Conservation (phyloP, 2,888 invertebrate genomes). For the Teleogryllus oceanicus region DNA sequence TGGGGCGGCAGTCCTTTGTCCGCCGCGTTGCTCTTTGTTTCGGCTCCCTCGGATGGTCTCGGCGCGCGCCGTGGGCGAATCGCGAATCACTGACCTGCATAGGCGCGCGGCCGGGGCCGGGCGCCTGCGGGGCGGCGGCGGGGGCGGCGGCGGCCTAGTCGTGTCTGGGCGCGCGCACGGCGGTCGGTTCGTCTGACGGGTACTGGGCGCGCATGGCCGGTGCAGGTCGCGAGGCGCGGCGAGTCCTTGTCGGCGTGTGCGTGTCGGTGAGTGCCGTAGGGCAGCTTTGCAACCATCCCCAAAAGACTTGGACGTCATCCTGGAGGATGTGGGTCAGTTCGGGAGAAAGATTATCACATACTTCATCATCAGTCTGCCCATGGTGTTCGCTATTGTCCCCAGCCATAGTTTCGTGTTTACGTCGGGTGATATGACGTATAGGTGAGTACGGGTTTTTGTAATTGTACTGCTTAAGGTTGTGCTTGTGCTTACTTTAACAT, state of each 20-base stretch:
- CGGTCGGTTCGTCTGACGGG: background rate
- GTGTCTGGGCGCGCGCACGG: background rate
- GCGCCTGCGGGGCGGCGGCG: background rate
- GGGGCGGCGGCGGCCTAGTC: background rate
- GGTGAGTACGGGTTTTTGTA: background rate
- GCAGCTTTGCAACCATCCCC: background rate
- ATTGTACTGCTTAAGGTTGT: too few species aligned
- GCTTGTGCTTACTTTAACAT: too few species aligned
- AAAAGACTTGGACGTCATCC: background rate
- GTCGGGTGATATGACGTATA: background rate
- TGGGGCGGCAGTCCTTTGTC: too few species aligned
- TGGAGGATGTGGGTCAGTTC: background rate
- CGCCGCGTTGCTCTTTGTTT: too few species aligned
- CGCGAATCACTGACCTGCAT: too few species aligned
- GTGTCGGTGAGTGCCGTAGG: background rate
- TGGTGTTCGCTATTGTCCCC: background rate
- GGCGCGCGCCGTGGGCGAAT: too few species aligned
- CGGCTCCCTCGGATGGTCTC: too few species aligned
- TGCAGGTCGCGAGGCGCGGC: background rate
- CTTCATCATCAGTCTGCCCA: constrained; percentile 9
- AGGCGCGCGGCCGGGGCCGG: too few species aligned
- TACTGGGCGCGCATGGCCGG: background rate
- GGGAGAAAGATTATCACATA: background rate
- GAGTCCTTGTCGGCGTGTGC: background rate
- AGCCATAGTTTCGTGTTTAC: constrained; percentile 8